Evolutionary conservation across 2,888 invertebrate genomes (phyloP).

Genomic region (Erpobdella octoculata): DNA sequence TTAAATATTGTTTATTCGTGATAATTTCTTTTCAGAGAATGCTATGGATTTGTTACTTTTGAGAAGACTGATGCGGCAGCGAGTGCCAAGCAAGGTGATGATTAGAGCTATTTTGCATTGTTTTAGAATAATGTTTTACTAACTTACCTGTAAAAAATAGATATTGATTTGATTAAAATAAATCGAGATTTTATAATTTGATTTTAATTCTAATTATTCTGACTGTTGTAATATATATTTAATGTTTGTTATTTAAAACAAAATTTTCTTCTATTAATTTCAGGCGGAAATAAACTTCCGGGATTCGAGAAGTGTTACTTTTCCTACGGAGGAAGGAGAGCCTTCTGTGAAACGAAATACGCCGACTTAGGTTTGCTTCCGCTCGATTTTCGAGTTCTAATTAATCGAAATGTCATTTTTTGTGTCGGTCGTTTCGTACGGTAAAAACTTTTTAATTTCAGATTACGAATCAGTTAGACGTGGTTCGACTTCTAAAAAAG

Average conservation of each 20-base stretch:
- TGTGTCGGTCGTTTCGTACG: too few species aligned
- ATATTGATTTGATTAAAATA: too few species aligned
- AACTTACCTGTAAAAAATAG: too few species aligned
- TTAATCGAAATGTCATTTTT: too few species aligned
- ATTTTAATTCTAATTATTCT: too few species aligned
- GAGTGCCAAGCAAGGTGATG: constrained; percentile 20
- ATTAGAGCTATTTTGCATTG: too few species aligned
- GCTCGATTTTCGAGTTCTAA: too few species aligned
- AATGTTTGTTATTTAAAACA: too few species aligned
- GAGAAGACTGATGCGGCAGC: constrained; percentile 15
- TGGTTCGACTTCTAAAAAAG: background rate
- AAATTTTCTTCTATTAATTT: background rate
- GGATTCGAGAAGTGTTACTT: constrained; percentile 17
- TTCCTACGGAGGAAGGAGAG: constrained; percentile 17
- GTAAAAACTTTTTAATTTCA: background rate
- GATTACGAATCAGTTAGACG: background rate
- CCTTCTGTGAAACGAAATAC: constrained; percentile 15
- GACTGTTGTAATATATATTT: too few species aligned
- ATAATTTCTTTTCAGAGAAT: constrained; percentile 6
- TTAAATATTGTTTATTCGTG: background rate
- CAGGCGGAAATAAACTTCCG: constrained; percentile 7
- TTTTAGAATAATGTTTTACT: too few species aligned
- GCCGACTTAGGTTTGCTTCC: background rate
- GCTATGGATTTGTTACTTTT: constrained; percentile 20
- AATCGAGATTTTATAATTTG: too few species aligned